Evolutionary conservation across 2,797 vertebrate genomes (phyloP).

Genomic region (Chiloscyllium punctatum): DNA sequence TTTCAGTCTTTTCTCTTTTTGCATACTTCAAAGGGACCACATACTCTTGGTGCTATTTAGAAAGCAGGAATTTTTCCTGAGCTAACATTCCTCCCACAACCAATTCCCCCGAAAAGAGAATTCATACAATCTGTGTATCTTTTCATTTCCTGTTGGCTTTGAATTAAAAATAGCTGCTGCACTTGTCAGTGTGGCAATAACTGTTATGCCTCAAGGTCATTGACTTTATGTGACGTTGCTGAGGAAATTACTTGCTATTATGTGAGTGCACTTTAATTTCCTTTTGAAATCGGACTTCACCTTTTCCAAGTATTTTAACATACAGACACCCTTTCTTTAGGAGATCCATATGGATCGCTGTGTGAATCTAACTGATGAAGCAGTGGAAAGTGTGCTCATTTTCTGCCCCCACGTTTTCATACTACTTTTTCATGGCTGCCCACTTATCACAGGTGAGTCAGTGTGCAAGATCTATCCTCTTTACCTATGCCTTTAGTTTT

Average conservation of each 20-base stretch:
- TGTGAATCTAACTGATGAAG: constrained; percentile 63
- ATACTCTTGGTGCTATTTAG: neutral
- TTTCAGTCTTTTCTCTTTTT: neutral
- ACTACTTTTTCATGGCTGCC: constrained; percentile 74
- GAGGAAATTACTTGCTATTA: neutral
- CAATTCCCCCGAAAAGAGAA: neutral
- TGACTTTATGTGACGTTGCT: neutral
- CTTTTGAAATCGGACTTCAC: neutral
- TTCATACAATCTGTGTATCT: neutral
- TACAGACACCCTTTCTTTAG: constrained; percentile 47
- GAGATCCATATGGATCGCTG: constrained; percentile 75
- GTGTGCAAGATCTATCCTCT: neutral
- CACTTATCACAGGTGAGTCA: constrained; percentile 69
- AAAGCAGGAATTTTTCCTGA: neutral
- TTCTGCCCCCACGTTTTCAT: constrained; percentile 69
- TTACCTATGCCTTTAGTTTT: neutral
- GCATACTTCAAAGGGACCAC: neutral
- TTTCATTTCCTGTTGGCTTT: neutral
- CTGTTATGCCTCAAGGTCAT: neutral
- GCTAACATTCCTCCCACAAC: neutral
- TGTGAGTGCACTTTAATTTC: neutral
- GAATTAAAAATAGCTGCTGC: neutral
- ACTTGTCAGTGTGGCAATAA: neutral
- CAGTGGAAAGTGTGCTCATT: constrained; percentile 66
- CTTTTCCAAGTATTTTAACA: neutral